A percentile compares a stretch with the other conserved stretches of the same genome.
Evolutionary conservation across 2,888 invertebrate species (phyloP).

Genomic region (Suillia variegata): DNA sequence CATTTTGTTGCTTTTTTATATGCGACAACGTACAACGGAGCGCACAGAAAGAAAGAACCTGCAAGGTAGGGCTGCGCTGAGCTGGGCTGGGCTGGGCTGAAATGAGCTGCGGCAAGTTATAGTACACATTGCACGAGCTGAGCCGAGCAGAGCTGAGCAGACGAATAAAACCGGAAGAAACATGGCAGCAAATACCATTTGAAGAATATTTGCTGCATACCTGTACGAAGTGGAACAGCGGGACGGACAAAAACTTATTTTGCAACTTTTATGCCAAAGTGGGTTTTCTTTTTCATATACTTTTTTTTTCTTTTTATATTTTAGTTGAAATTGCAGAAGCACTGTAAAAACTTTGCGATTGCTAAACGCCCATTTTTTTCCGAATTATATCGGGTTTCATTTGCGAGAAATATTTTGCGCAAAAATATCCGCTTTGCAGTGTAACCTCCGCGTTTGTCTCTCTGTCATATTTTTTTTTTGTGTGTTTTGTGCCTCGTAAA

Average conservation of each 20-base stretch:
- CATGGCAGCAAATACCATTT: conserved; percentile 33
- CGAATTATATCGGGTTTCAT: too few relatives aligned
- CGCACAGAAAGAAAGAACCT: background rate
- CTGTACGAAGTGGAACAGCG: conserved; percentile 44
- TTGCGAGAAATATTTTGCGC: background rate
- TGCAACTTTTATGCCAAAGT: conserved; percentile 50
- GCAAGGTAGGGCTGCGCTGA: background rate
- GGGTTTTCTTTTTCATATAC: conserved; percentile 40
- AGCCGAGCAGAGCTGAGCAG: background rate
- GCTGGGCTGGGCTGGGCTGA: too few relatives aligned
- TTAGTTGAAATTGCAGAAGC: conserved; percentile 37
- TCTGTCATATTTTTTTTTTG: too few relatives aligned
- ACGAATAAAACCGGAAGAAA: conserved; percentile 7
- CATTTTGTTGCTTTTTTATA: conserved; percentile 39
- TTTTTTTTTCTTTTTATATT: conserved; percentile 29
- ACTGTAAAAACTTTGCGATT: conserved; percentile 29
- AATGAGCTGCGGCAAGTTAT: too few relatives aligned
- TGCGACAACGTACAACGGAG: background rate
- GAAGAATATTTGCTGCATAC: conserved; percentile 49
- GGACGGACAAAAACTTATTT: conserved; percentile 55
- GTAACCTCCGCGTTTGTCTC: too few relatives aligned
- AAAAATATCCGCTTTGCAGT: conserved; percentile 8
- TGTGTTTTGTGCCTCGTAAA: conserved; percentile 9
- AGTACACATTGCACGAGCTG: too few relatives aligned
- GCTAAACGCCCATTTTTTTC: background rate